phyloP scores from a whole-genome alignment of 2,797 vertebrate genomes.

The Amazona ochrocephala region DNA sequence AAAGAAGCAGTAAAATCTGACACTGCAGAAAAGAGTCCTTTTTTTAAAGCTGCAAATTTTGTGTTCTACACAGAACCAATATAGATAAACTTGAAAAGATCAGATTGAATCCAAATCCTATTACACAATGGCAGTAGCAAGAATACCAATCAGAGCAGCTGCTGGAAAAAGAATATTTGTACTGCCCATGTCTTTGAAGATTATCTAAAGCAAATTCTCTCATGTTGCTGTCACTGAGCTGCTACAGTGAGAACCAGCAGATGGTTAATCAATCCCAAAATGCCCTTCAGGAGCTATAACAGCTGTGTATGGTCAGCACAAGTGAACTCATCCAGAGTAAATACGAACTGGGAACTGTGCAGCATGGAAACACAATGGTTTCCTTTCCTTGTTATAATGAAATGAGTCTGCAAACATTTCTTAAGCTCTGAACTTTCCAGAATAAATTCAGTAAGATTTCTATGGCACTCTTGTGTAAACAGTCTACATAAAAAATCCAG shows the following conservation, averaged over 20 bases:
- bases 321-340: conserved; percentile 50
- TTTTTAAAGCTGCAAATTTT: not conserved
- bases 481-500: not conserved
- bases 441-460: not conserved
- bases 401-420: conserved; percentile 10
- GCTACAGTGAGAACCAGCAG: conserved; percentile 60
- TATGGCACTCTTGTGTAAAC: not conserved
- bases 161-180: conserved; percentile 22
- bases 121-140: not conserved
- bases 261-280: conserved; percentile 70
- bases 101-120: not conserved
- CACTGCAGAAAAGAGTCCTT: not conserved
- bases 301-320: conserved; percentile 62
- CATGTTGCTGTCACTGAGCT: conserved; percentile 7
- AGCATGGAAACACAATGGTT: not conserved
- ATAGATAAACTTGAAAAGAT: not conserved
- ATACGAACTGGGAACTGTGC: not conserved
- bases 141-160: not conserved
- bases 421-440: not conserved
- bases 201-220: conserved; percentile 48
- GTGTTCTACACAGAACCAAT: not conserved
- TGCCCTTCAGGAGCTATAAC: conserved; percentile 56
- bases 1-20: not conserved
- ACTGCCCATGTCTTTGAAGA: not conserved
- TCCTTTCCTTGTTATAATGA: not conserved